Base-by-base conservation (phyloP, 2,113 vertebrate genomes). In the Saccopteryx leptura region DNA sequence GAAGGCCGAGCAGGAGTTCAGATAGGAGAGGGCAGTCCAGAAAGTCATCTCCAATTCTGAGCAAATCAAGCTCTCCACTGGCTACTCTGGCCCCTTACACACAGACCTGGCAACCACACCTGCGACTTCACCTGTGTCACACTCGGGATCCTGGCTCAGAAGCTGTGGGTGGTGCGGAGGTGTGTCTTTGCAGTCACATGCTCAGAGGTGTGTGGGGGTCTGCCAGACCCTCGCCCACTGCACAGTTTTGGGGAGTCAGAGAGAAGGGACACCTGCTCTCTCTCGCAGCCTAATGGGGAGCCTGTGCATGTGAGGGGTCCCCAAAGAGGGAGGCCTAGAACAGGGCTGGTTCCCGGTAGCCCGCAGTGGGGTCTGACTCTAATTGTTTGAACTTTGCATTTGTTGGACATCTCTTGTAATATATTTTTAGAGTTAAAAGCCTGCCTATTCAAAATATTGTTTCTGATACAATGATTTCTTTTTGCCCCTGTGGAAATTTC, bases 61-160 rank as follows among this genome's bases (percentile, higher is more conserved):
- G 52, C 4, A 13, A 31, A 7, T 7, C 4, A 0, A 9, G 56
- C 39, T 28, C 46, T 82, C 52, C 21, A 0, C 5, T 0, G 6
- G 54, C 75, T 8, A 0, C 46, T 23, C 56, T 0, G 10, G 71
- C 11, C 33, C 75, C 9, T 52, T 23, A 56, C 9, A 2, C 24
- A 56, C 56, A 1, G 4, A 23, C 15, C 48, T 50, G 0, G 0
- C 23, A 12, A 0, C 61, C 50, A 4, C 9, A 1, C 26, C 21
- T 9, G 13, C 0, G 0, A 0, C 14, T 1, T 17, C 54, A 28
- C 4, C 23, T 17, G 75, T 31, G 5, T 5, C 69, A 11, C 3
- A 1, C 54, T n/a, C 2, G 13, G 28, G 21, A 31, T 4, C 8
- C 58, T 8, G 14, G 81, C 54, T 69, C 9, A 1, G 58, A 17